These are phyloP conservation scores for Chondrilla cf. caribensis DNA, from an alignment of 37 sponge, comb jelly and placozoan species.

Conservation along the genomic window DNA sequence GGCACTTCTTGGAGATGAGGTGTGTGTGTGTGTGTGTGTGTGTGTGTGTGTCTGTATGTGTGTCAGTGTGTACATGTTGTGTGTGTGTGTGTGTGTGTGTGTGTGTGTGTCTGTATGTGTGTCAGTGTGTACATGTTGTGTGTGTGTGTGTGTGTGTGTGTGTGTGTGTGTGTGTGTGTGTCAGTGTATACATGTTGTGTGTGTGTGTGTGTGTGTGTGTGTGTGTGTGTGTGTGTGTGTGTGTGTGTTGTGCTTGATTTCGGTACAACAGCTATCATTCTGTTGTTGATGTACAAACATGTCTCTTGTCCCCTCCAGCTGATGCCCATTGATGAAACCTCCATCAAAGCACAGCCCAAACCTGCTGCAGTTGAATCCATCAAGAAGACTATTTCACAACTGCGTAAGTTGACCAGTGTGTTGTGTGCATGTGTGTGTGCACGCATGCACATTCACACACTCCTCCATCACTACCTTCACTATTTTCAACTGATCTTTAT, in stretches of 20 bases:
- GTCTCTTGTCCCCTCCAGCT: slow-evolving; percentile 19
- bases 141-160: too few species aligned
- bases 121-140: not conserved
- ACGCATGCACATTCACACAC: too few species aligned
- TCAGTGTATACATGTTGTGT: too few species aligned
- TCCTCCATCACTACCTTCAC: too few species aligned
- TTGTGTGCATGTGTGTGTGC: too few species aligned
- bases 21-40: not conserved
- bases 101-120: not conserved
- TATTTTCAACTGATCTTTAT: too few species aligned
- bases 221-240: not conserved
- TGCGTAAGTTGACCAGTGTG: too few species aligned
- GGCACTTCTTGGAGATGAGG: slow-evolving; percentile 77
- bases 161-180: too few species aligned
- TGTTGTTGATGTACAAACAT: not conserved
- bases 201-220: too few species aligned
- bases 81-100: not conserved
- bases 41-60: not conserved
- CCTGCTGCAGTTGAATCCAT: slow-evolving; percentile 64
- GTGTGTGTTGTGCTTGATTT: not conserved
- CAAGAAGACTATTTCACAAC: slow-evolving; percentile 44
- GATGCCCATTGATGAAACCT: slow-evolving; percentile 39
- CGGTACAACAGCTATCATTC: too few species aligned
- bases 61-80: not conserved
- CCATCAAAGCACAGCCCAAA: slow-evolving; percentile 58